Evolutionary conservation across 1,140 invertebrate species (phyloP).

Genomic region (Caenorhabditis remanei): DNA sequence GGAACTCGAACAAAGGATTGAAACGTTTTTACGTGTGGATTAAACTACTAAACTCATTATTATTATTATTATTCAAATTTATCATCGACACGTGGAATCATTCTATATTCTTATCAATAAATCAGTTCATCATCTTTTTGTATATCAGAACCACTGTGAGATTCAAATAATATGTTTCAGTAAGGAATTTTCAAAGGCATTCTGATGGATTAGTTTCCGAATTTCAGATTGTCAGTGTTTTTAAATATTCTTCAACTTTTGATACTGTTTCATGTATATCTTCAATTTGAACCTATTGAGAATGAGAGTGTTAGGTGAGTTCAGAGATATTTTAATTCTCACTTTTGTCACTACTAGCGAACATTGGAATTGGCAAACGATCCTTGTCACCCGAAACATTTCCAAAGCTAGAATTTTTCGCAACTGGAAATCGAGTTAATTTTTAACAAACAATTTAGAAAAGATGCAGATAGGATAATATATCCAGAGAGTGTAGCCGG

Average conservation of each 20-base stretch:
- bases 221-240: slow-evolving; percentile 23
- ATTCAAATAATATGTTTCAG: background rate
- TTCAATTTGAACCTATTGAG: background rate
- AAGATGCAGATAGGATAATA: too few species aligned
- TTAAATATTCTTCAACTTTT: background rate
- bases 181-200: background rate
- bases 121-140: background rate
- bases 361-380: too few species aligned
- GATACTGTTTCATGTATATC: background rate
- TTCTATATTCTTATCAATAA: background rate
- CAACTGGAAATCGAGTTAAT: too few species aligned
- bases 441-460: too few species aligned
- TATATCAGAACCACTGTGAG: background rate
- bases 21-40: background rate
- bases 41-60: background rate
- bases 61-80: too few species aligned
- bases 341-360: too few species aligned
- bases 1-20: slow-evolving; percentile 37
- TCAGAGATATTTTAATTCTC: too few species aligned
- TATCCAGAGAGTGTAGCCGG: too few species aligned
- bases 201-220: background rate
- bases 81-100: background rate
- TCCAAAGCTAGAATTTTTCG: too few species aligned
- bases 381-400: too few species aligned
- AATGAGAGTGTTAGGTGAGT: slow-evolving; percentile 8